Conservation (phyloP, 2,797 vertebrate genomes). For the Rhabdomys pumilio region DNA sequence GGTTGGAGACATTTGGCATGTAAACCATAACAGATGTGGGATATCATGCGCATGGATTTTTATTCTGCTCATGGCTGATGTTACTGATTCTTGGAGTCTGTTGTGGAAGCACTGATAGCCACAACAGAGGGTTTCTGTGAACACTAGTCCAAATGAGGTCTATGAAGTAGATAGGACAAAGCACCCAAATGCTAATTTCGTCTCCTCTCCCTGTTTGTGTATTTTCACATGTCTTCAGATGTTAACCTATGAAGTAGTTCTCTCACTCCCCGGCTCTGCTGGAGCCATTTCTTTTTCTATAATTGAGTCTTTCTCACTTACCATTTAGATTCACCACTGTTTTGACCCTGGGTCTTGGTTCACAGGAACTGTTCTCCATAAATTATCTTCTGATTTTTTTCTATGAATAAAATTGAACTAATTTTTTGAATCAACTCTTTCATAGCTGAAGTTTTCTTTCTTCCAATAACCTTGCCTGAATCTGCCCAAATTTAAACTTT, state of each 20-base stretch:
- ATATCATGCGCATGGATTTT: background rate
- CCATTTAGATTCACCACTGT: background rate
- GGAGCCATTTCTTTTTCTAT: background rate
- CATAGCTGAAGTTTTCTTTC: background rate
- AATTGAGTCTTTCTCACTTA: background rate
- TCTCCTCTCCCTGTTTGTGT: background rate
- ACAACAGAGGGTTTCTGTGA: conserved; percentile 1
- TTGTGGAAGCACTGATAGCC: background rate
- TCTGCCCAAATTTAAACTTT: conserved; percentile 23
- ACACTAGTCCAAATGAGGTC: background rate
- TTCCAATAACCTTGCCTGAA: conserved; percentile 2
- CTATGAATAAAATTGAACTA: conserved; percentile 39
- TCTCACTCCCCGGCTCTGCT: background rate
- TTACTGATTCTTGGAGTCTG: conserved; percentile 29
- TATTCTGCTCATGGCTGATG: conserved; percentile 35
- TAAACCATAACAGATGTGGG: background rate
- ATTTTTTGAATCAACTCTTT: conserved; percentile 4
- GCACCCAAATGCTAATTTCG: background rate
- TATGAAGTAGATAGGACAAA: background rate
- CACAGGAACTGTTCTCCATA: background rate
- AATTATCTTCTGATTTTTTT: conserved; percentile 27
- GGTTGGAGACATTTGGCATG: background rate
- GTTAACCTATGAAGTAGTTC: background rate
- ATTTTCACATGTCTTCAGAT: conserved; percentile 20
- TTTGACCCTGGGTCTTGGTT: conserved; percentile 31